These are phyloP conservation scores for Rhopalosiphum nymphaeae DNA, from an alignment of 2,888 invertebrate species.

Conservation along the genomic window DNA sequence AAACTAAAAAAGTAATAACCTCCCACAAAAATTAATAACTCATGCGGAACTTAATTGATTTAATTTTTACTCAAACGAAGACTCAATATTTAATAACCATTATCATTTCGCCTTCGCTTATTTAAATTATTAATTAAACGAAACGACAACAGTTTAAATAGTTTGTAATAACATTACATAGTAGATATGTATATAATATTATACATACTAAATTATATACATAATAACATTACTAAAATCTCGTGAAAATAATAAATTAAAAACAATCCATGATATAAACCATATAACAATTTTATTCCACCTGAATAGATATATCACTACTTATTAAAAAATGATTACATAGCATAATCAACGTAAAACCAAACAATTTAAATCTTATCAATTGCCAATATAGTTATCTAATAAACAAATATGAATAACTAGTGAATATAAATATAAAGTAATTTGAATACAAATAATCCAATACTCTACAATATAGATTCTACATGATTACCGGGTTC, in stretches of 20 bases:
- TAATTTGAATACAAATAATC: background rate
- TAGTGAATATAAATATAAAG: background rate
- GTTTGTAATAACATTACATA: background rate
- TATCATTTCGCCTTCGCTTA: background rate
- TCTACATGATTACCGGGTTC: background rate
- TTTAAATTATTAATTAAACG: background rate
- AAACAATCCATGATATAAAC: background rate
- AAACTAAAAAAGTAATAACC: constrained; percentile 11
- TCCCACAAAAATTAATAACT: background rate
- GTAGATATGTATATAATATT: background rate
- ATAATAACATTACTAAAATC: background rate
- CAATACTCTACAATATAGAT: background rate
- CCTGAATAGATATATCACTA: background rate
- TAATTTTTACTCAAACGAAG: background rate
- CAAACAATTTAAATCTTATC: background rate
- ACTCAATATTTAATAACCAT: background rate
- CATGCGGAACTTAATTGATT: background rate
- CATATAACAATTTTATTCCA: background rate
- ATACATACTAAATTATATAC: background rate
- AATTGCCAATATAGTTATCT: background rate
- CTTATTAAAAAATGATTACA: background rate
- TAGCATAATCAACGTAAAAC: background rate
- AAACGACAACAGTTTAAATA: background rate
- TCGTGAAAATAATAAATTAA: background rate
- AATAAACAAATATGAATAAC: background rate